Percentiles rank a stretch among this genome's conserved stretches.
Evolutionary conservation across 2,113 vertebrate genomes (phyloP).

Genomic region (Malurus elegans): DNA sequence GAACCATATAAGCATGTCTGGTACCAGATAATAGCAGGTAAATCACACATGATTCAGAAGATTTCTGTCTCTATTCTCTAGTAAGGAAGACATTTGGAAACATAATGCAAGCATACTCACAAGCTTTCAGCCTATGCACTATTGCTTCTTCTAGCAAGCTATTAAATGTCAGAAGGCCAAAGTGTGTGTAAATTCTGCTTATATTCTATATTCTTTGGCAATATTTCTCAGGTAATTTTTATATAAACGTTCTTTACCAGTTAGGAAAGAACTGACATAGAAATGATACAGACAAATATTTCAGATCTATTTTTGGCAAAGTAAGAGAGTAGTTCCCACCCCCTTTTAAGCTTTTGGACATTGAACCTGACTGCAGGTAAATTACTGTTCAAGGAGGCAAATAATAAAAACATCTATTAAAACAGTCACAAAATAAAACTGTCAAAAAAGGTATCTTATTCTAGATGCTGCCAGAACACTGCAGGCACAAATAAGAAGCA

Average conservation of each 20-base stretch:
- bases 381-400: not conserved
- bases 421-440: not conserved
- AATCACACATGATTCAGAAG: not conserved
- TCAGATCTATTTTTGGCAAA: not conserved
- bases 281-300: not conserved
- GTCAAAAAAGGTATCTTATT: not conserved
- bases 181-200: not conserved
- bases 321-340: not conserved
- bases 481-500: not conserved
- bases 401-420: not conserved
- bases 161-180: not conserved
- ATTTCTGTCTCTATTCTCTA: not conserved
- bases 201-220: not conserved
- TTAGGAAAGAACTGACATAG: not conserved
- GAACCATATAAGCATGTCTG: not conserved
- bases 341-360: not conserved
- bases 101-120: not conserved
- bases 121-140: not conserved
- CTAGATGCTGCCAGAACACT: not conserved
- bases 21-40: not conserved
- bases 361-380: not conserved
- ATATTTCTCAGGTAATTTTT: not conserved
- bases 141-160: not conserved
- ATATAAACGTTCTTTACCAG: not conserved
- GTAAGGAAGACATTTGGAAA: not conserved